These are phyloP conservation scores for Aplysina aerophoba DNA, from an alignment of 37 sponge, comb jelly and placozoan species.

Conservation along the genomic window DNA sequence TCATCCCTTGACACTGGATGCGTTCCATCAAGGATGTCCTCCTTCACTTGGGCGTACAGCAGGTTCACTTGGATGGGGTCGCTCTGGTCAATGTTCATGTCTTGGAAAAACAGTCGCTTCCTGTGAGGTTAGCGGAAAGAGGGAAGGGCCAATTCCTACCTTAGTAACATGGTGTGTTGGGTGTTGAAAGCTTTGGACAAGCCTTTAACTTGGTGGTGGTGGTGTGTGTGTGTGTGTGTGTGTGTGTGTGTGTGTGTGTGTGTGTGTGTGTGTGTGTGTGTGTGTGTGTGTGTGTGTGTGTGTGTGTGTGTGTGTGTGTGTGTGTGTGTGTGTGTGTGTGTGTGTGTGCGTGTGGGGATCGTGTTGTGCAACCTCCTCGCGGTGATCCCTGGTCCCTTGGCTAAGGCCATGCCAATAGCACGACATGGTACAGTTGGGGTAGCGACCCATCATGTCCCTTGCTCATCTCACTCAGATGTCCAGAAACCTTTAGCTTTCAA, in stretches of 20 bases:
- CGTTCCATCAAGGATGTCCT: constrained; percentile 26
- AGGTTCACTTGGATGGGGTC: constrained; percentile 37
- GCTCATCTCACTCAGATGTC: not conserved
- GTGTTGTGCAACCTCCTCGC: constrained; percentile 19
- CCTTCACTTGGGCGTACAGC: constrained; percentile 26
- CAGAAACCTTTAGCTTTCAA: not conserved
- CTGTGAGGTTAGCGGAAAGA: not conserved
- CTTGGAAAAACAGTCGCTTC: constrained; percentile 8
- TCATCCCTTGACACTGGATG: constrained; percentile 27
- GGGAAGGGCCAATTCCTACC: not conserved
- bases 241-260: not conserved
- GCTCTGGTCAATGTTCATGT: constrained; percentile 21
- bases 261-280: not conserved
- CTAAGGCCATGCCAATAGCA: not conserved
- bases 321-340: constrained; percentile 16
- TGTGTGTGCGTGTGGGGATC: constrained; percentile 11
- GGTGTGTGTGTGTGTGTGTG: too few species aligned
- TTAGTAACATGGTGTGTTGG: too few species aligned
- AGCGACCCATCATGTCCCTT: constrained; percentile 9
- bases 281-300: not conserved
- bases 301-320: constrained; percentile 4
- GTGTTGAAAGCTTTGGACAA: too few species aligned
- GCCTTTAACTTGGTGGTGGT: not conserved
- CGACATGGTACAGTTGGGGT: constrained; percentile 8
- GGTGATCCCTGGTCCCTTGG: not conserved